phyloP scores from a whole-genome alignment of 2,113 vertebrate genomes.

The Odocoileus virginianus region DNA sequence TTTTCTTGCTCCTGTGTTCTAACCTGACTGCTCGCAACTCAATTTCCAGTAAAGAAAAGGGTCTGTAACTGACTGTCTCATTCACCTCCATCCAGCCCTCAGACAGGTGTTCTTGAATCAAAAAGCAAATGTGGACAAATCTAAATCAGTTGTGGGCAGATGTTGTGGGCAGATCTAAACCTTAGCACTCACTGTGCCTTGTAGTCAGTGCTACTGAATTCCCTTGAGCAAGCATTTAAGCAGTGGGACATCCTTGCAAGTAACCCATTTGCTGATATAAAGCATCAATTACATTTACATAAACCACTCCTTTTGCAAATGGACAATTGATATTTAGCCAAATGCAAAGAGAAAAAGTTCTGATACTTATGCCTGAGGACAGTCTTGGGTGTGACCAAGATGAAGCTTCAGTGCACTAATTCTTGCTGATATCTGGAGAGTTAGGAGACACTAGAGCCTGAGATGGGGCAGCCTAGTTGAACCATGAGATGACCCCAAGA shows the following conservation, averaged over 20 bases:
- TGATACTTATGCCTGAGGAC: background rate
- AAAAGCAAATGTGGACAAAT: background rate
- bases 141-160: background rate
- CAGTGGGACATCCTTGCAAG: background rate
- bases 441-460: background rate
- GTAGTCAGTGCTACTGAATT: background rate
- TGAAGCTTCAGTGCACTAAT: background rate
- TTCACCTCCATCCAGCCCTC: background rate
- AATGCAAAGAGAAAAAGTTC: background rate
- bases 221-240: background rate
- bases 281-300: background rate
- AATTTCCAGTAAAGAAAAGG: background rate
- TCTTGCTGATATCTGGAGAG: background rate
- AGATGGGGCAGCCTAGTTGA: background rate
- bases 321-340: background rate
- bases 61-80: background rate
- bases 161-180: background rate
- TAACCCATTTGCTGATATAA: background rate
- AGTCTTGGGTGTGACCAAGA: background rate
- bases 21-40: background rate
- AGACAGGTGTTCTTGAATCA: background rate
- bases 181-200: background rate
- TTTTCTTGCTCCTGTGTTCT: background rate
- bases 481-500: background rate
- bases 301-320: conserved; percentile 29